phyloP scores from a whole-genome alignment of 2,888 invertebrate species.

The Oscheius sp. region DNA sequence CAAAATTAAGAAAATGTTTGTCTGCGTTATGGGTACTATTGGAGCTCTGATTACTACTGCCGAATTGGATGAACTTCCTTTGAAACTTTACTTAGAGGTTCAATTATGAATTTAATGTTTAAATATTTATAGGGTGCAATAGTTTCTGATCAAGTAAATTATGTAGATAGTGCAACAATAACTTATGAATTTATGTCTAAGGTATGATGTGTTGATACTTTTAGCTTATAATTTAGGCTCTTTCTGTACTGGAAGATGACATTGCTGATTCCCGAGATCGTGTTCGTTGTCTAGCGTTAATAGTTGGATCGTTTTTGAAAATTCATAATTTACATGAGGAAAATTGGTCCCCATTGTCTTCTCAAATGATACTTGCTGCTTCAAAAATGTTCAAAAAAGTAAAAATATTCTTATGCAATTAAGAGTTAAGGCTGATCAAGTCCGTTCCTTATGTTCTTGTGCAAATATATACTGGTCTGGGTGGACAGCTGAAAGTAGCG shows the following conservation, averaged over 20 bases:
- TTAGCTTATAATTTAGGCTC: slow-evolving; percentile 31
- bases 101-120: neutral
- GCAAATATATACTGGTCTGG: slow-evolving; percentile 93
- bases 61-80: slow-evolving; percentile 89
- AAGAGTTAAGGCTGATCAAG: slow-evolving; percentile 81
- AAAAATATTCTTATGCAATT: neutral
- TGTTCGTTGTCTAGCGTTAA: slow-evolving; percentile 47
- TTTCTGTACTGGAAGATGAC: slow-evolving; percentile 57
- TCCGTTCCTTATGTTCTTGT: slow-evolving; percentile 76
- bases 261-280: slow-evolving; percentile 52
- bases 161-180: slow-evolving; percentile 93
- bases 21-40: slow-evolving; percentile 95
- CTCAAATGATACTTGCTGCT: slow-evolving; percentile 93
- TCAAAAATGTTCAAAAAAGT: slow-evolving; percentile 90
- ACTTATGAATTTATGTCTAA: slow-evolving; percentile 90
- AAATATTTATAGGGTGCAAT: slow-evolving; percentile 82
- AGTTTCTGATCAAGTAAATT: slow-evolving; percentile 76
- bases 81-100: slow-evolving; percentile 84
- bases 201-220: slow-evolving; percentile 18
- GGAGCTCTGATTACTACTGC: slow-evolving; percentile 87
- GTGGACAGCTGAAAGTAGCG: slow-evolving; percentile 35
- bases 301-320: slow-evolving; percentile 43
- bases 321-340: slow-evolving; percentile 77
- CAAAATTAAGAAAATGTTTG: slow-evolving; percentile 96
- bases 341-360: slow-evolving; percentile 93